These are phyloP conservation scores for Osmoderma eremita DNA, from an alignment of 2,888 invertebrate species.

Conservation along the genomic window DNA sequence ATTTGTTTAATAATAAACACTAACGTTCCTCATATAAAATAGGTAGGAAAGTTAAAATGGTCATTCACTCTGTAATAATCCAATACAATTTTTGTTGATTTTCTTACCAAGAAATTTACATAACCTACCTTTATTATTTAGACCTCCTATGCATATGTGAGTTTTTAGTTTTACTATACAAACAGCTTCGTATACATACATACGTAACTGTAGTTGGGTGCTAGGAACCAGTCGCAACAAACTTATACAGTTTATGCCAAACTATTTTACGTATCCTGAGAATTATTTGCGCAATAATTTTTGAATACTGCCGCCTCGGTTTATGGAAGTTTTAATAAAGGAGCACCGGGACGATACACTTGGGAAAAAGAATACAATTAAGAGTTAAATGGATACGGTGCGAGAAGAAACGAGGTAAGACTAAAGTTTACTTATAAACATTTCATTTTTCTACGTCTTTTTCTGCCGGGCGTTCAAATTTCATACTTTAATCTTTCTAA, in stretches of 20 bases:
- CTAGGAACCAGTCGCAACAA: background rate
- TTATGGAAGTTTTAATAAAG: slow-evolving; percentile 55
- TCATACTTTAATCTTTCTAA: background rate
- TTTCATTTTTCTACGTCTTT: slow-evolving; percentile 17
- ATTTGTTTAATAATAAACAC: slow-evolving; percentile 24
- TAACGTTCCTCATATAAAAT: slow-evolving; percentile 23
- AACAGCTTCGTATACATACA: slow-evolving; percentile 1
- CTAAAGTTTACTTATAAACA: slow-evolving; percentile 39
- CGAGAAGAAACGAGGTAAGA: slow-evolving; percentile 54
- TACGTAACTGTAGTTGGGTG: slow-evolving; percentile 12
- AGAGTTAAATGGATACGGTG: slow-evolving; percentile 59
- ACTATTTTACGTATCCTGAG: slow-evolving; percentile 28
- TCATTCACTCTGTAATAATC: slow-evolving; percentile 12
- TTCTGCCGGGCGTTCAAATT: slow-evolving; percentile 3
- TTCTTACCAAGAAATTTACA: too few relatives aligned
- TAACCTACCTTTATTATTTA: too few relatives aligned
- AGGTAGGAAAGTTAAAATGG: background rate
- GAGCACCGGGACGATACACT: slow-evolving; percentile 43
- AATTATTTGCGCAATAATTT: slow-evolving; percentile 38
- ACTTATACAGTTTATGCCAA: slow-evolving; percentile 21
- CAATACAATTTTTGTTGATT: slow-evolving; percentile 15
- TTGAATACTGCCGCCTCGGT: slow-evolving; percentile 31
- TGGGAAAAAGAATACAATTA: slow-evolving; percentile 57
- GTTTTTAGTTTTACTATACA: slow-evolving; percentile 9
- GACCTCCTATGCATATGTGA: background rate